Base-by-base conservation (phyloP, 2,797 vertebrate genomes). In the Epinephelus coioides region DNA sequence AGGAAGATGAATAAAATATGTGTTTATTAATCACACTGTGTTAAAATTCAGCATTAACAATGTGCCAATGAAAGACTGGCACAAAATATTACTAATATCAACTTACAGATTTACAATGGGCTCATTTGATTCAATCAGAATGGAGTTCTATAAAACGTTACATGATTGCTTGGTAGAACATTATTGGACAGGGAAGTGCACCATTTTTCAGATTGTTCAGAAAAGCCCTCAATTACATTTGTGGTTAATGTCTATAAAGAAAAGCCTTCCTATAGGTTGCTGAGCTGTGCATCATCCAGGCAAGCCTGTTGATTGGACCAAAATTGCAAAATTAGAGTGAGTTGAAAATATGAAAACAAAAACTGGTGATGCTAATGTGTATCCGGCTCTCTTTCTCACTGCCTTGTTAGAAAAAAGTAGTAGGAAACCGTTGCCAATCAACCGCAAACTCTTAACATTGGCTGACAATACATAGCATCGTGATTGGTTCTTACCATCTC, bases 401-500 rank as follows among this genome's bases (percentile, higher is more conserved):
- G 57, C n/a, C 15, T 57, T 53, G 11, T 56, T n/a, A 3, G 18
- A 69, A 21, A 25, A 23, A 60, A 13, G 0, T 11, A 21, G 21
- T 47, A 51, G 53, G 0, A n/a, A 47, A 43, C 13, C 2, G 9
- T 27, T n/a, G 51, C 40, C 18, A 44, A 30, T 25, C 11, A 70
- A 56, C 3, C 6, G 23, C 11, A 71, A n/a, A 51, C 3, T 46
- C 10, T 8, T 69, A 34, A 47, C 11, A 59, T 3, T 65, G 73
- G 40, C 23, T 49, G 59, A 30, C 2, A 50, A 69, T 1, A 49
- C 21, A 51, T 8, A 40, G 23, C 62, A 19, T 0, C 64, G 54
- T 72, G 76, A 72, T 50, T 81, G 81, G 60, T 57, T 89, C 94
- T 97, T 97, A 99, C 98, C 98, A 99, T 96, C 90, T 99, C 98